A percentile compares a stretch with the other conserved stretches of the same genome.
Conservation (phyloP, 2,113 vertebrate genomes). For the Sminthopsis crassicaudata region DNA sequence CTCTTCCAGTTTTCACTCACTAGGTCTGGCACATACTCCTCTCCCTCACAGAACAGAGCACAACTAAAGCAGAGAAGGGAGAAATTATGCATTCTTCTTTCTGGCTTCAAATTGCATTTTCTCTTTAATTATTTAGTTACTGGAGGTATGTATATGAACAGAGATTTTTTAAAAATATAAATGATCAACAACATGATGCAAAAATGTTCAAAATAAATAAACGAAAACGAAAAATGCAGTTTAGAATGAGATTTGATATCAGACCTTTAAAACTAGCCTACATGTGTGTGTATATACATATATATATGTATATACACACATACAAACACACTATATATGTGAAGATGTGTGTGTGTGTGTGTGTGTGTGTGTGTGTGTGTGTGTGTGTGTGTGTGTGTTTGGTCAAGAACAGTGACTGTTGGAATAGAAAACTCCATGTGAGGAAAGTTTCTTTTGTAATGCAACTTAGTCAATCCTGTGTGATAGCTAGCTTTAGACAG, state of each 20-base stretch:
- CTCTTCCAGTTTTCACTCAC: not conserved
- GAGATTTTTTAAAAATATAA: not conserved
- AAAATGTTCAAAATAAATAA: not conserved
- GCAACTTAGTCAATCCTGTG: not conserved
- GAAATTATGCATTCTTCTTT: not conserved
- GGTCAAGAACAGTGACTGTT: not conserved
- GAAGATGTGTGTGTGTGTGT: not conserved
- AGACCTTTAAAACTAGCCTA: not conserved
- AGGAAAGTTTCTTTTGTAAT: not conserved
- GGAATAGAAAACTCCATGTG: not conserved
- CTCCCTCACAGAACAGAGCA: not conserved
- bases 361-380: not conserved
- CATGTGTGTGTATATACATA: not conserved
- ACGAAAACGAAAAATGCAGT: not conserved
- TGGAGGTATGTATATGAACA: not conserved
- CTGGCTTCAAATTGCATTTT: not conserved
- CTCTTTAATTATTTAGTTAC: not conserved
- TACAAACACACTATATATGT: too few relatives aligned
- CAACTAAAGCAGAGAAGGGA: not conserved
- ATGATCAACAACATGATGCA: not conserved
- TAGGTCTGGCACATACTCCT: not conserved
- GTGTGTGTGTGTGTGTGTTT: not conserved
- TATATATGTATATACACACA: too few relatives aligned
- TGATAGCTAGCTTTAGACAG: not conserved
- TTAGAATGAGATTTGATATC: not conserved